Conservation (phyloP, 1,140 invertebrate species). For the Bombus difficillimus region DNA sequence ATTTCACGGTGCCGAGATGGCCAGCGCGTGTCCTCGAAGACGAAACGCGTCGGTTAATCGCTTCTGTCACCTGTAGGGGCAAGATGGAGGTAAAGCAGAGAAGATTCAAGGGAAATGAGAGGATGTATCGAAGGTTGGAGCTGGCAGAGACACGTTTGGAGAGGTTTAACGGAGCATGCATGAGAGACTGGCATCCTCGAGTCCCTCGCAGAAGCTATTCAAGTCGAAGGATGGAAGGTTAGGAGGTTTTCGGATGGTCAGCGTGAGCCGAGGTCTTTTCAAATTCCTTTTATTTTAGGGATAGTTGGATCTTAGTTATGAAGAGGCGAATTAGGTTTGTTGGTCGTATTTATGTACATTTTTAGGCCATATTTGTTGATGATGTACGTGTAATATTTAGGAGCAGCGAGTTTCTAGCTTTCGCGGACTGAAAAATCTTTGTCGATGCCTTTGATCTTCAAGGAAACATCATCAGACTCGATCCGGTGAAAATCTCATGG, state of each 20-base stretch:
- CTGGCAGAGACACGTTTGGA: constrained; percentile 19
- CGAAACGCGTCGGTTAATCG: constrained; percentile 31
- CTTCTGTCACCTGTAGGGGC: constrained; percentile 47
- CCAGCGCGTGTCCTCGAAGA: constrained; percentile 39
- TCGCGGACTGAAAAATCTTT: no score
- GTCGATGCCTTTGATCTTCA: no score
- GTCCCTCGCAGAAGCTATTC: not conserved
- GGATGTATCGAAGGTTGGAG: constrained; percentile 48
- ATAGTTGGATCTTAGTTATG: no score
- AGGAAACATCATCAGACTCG: no score
- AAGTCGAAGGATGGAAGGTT: not conserved
- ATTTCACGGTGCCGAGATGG: constrained; percentile 51
- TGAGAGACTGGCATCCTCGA: constrained; percentile 26
- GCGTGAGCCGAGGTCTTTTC: not conserved
- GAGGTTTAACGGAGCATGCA: constrained; percentile 55
- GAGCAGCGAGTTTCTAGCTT: no score
- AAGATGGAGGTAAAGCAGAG: not conserved
- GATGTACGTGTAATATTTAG: no score
- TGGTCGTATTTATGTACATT: no score
- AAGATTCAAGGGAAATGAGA: no score
- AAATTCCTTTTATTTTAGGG: not conserved
- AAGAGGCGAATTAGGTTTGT: no score
- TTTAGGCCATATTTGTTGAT: no score
- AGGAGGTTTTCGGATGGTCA: not conserved
- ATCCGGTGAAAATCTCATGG: no score